These are phyloP conservation scores for Sandelia bainsii DNA, from an alignment of 2,797 vertebrate genomes.

Conservation along the genomic window DNA sequence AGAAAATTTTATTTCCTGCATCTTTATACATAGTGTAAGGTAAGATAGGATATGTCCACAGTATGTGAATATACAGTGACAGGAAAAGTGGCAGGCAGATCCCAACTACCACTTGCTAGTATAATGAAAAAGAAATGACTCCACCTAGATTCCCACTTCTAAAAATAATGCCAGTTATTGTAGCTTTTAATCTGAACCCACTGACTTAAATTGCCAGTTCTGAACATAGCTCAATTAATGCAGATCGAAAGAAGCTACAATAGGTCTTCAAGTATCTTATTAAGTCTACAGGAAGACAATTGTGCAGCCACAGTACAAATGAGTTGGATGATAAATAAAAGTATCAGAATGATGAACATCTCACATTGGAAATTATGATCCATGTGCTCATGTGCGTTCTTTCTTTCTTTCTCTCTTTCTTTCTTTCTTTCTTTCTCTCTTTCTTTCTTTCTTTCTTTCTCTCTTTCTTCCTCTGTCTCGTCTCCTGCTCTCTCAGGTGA, in stretches of 20 bases:
- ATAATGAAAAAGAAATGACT: background rate
- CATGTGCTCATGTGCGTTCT: slow-evolving; percentile 5
- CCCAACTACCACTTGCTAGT: too few species aligned
- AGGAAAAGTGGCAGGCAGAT: too few species aligned
- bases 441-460: background rate
- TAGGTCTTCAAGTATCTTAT: background rate
- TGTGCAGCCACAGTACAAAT: background rate
- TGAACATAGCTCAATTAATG: background rate
- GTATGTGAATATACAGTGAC: too few species aligned
- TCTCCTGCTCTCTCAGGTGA: slow-evolving; percentile 86
- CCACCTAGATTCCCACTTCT: too few species aligned
- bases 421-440: background rate
- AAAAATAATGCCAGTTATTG: background rate
- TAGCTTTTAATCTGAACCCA: background rate
- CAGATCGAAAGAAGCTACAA: background rate
- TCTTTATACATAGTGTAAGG: background rate
- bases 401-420: slow-evolving; percentile 3
- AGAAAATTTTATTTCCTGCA: slow-evolving; percentile 6
- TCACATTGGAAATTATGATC: slow-evolving; percentile 1
- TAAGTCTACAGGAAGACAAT: background rate
- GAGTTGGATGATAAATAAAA: slow-evolving; percentile 2
- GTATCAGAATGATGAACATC: background rate
- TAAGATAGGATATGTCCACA: background rate
- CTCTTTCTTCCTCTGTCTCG: background rate
- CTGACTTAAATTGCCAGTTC: background rate